A percentile compares a stretch with the other conserved stretches of the same genome.
These are phyloP conservation scores for Neoitamus cyanurus DNA, from an alignment of 2,888 invertebrate genomes.

Conservation along the genomic window DNA sequence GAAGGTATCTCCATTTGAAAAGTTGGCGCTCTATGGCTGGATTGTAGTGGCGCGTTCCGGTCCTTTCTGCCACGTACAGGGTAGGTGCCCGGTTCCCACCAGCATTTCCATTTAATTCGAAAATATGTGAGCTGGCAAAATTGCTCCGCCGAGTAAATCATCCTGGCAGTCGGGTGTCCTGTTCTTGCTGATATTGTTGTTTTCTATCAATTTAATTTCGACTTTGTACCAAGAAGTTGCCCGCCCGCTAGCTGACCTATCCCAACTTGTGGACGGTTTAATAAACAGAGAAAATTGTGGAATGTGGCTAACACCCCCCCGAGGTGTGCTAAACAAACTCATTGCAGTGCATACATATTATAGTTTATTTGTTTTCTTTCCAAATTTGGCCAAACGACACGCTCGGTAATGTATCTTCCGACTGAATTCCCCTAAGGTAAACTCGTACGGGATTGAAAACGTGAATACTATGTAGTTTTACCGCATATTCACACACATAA, in stretches of 20 bases:
- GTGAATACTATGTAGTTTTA: too few relatives aligned
- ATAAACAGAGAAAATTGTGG: background rate
- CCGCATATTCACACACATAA: too few relatives aligned
- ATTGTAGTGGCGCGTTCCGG: constrained; percentile 16
- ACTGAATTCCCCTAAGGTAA: too few relatives aligned
- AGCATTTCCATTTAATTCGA: constrained; percentile 41
- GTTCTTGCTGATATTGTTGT: constrained; percentile 25
- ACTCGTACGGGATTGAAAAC: too few relatives aligned
- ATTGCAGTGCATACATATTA: too few relatives aligned
- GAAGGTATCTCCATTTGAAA: constrained; percentile 40
- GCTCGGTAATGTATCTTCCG: too few relatives aligned
- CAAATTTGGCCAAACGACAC: too few relatives aligned
- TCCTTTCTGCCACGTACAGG: background rate
- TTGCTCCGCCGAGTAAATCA: constrained; percentile 30
- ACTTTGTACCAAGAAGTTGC: constrained; percentile 9
- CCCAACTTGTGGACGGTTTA: background rate
- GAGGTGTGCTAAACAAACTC: too few relatives aligned
- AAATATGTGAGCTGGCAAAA: constrained; percentile 45
- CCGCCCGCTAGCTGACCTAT: background rate
- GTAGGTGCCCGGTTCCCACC: background rate
- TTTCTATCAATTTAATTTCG: constrained; percentile 25
- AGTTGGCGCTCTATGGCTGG: constrained; percentile 13
- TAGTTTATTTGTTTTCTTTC: too few relatives aligned
- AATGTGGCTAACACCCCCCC: background rate
- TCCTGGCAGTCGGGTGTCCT: background rate